Evolutionary conservation across 2,888 invertebrate genomes (phyloP), one percentile per base, ranked within the genome.

Genomic region (Erebia aethiops): DNA sequence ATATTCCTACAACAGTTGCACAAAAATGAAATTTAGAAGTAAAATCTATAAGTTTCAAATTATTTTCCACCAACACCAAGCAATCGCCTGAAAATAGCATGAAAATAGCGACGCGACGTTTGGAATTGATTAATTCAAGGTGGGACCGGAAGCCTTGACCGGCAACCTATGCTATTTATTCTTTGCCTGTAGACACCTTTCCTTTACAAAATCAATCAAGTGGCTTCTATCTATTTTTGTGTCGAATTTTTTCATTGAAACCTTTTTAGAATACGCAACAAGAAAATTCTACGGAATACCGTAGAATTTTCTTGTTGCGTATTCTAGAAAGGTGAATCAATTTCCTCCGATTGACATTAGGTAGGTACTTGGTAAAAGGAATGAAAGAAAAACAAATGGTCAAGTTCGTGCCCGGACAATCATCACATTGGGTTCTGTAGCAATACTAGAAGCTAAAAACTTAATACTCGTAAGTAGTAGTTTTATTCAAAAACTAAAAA

Each of bases 61-160:
- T 46, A 46, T 62, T 62, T 46, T 62, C 16, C 46, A 9, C 1
- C 49, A 62, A 43, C 62, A 62, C 18, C 18, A 62, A 46, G 18
- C 62, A 62, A 57, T 14, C 11, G 56, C 26, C 56, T 57, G 26
- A 7, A 57, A 57, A 57, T 57, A 57, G 26, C 21, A 49, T n/a
- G 62, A 26, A 58, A 73, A 71, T 57, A 63, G 52, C 60, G 63
- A n/a, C 54, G 52, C 60, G 63, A n/a, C 54, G 18, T 49, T 65
- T 7, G 54, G 46, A 82, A 85, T 86, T 80, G 84, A 86, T 86
- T 83, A 82, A 81, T 81, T 81, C 77, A 78, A 85, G 82, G 86
- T 80, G 85, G 77, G 83, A 79, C 21, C 60, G 35, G 82, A 74
- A 78, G 76, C 82, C 79, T 81, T 77, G 78, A 69, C 70, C 68